Base-by-base conservation (phyloP, 2,113 vertebrate species). In the Coracopsis vasa region DNA sequence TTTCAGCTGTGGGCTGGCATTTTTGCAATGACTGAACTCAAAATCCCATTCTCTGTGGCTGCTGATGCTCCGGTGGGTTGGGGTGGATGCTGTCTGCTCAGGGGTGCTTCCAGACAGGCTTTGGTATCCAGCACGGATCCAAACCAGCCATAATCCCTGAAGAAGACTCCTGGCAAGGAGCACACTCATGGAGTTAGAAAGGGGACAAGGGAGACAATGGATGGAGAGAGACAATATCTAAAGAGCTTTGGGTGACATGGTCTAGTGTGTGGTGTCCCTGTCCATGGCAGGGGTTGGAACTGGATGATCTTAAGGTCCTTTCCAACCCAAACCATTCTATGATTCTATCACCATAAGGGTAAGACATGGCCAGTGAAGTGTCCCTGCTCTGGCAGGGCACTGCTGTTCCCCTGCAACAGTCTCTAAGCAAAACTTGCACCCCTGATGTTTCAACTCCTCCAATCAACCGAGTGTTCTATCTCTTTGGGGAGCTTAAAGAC, bases 401-500 rank as follows among this genome's bases (percentile, higher is more conserved):
- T 73, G 64, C 84, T 24, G 31, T 1, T 79, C 48, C 39, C 41
- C 37, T 69, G 25, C 65, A 53, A 27, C 24, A 11, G 21, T 20
- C 78, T 14, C 64, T 20, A 44, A 69, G 70, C 77, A 64, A n/a
- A 90, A 84, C 44, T 51, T 12, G 16, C 61, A 75, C 61, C 73
- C 51, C 47, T 35, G 62, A 37, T n/a, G 47, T 39, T 89, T 81
- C 89, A 47, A 1, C 72, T 89, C 75, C 91, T 74, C 70, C 29
- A 5, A 60, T 3, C 7, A 41, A 25, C 27, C 1, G 7, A 74
- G 18, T 31, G 42, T 41, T 89, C 78, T 31, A 53, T 62, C 69
- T 79, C 83, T 80, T 80, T 70, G 77, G 83, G 92, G 92, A 84
- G 64, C 86, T 81, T 67, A 65, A 69, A 56, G 58, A 16, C 66